These are phyloP conservation scores for Theocolax elegans DNA, from an alignment of 1,140 invertebrate species.

Conservation along the genomic window DNA sequence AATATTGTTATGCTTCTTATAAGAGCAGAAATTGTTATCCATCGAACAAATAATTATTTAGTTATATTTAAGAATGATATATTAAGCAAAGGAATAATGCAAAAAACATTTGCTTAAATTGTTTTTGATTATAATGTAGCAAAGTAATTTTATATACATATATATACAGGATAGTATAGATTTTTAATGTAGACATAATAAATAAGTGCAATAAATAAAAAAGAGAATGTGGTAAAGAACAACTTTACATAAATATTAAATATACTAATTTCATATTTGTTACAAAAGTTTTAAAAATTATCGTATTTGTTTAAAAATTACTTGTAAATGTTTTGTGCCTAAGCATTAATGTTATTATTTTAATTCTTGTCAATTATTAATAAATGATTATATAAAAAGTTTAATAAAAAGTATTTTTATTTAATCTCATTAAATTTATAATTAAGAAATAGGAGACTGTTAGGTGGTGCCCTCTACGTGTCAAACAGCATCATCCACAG, in stretches of 20 bases:
- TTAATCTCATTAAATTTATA: neutral
- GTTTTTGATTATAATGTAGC: neutral
- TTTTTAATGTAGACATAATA: slow-evolving; percentile 7
- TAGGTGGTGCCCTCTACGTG: slow-evolving; percentile 9
- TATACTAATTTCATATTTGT: neutral
- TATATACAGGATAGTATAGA: too few species aligned
- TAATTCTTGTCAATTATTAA: slow-evolving; percentile 8
- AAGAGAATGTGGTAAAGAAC: neutral
- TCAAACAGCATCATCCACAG: neutral
- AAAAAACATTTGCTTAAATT: slow-evolving; percentile 15
- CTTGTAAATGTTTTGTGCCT: slow-evolving; percentile 3
- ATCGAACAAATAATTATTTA: slow-evolving; percentile 39
- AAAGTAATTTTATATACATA: slow-evolving; percentile 12
- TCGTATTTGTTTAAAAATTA: neutral
- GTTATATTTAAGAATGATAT: slow-evolving; percentile 11
- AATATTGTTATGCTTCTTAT: slow-evolving; percentile 27
- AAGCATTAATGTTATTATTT: slow-evolving; percentile 9
- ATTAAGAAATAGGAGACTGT: too few species aligned
- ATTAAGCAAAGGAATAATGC: slow-evolving; percentile 17
- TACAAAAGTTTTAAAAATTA: neutral
- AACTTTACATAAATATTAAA: neutral
- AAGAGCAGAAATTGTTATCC: slow-evolving; percentile 32
- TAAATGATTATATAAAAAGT: slow-evolving; percentile 14
- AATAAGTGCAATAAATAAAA: slow-evolving; percentile 27
- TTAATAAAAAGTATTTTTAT: neutral